Percentiles rank a stretch among this genome's conserved stretches.
Conservation (phyloP, 1,140 invertebrate species). For the Heliconius hewitsoni region DNA sequence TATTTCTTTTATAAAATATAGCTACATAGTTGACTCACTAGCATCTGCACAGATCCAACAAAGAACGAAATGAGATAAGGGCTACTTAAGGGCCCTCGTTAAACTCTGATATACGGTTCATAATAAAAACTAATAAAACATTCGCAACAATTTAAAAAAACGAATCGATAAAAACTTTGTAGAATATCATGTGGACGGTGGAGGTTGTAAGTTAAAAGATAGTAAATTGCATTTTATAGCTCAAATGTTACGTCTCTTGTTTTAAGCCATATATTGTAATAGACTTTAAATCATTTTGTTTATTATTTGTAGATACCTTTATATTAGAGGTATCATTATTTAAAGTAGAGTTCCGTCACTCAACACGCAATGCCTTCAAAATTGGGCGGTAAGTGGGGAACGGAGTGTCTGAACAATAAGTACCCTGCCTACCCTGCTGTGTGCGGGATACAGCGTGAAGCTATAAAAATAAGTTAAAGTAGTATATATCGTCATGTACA, state of each 20-base stretch:
- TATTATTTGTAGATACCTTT: not conserved
- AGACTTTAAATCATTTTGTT: not conserved
- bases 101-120: slow-evolving; percentile 75
- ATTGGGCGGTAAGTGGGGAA: too few relatives aligned
- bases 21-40: slow-evolving; percentile 35
- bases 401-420: too few relatives aligned
- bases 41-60: slow-evolving; percentile 54
- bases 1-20: slow-evolving; percentile 8
- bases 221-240: slow-evolving; percentile 76
- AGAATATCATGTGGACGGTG: slow-evolving; percentile 66
- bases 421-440: too few relatives aligned
- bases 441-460: too few relatives aligned
- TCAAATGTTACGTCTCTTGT: slow-evolving; percentile 58
- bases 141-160: slow-evolving; percentile 78
- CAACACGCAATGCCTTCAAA: too few relatives aligned
- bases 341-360: not conserved
- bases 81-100: slow-evolving; percentile 76
- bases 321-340: not conserved
- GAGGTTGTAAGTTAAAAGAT: slow-evolving; percentile 60
- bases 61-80: slow-evolving; percentile 73
- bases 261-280: slow-evolving; percentile 44
- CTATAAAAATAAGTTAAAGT: not conserved
- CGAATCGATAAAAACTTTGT: slow-evolving; percentile 71
- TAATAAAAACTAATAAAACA: slow-evolving; percentile 80
- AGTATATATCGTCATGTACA: not conserved